Evolutionary conservation across 2,888 invertebrate genomes (phyloP).

Genomic region (Lycocerus yunnanus): DNA sequence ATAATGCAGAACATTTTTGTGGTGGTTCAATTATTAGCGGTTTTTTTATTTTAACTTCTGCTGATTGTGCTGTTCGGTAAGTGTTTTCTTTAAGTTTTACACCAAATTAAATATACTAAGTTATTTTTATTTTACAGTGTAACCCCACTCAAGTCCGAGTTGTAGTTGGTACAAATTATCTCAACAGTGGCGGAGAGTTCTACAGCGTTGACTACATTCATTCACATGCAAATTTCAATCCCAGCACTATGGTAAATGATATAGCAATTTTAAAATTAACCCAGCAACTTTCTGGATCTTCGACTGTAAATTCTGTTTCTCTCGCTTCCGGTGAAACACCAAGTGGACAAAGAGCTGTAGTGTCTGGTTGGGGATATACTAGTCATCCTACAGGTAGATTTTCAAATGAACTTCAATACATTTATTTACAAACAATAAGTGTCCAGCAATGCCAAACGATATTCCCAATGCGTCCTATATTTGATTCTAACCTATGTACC

Average conservation of each 20-base stretch:
- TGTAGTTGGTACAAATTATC: conserved; percentile 58
- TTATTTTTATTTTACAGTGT: not conserved
- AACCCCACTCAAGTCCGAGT: conserved; percentile 38
- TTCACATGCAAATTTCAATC: conserved; percentile 55
- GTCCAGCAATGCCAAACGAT: conserved; percentile 56
- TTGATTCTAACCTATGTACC: conserved; percentile 62
- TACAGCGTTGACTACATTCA: conserved; percentile 52
- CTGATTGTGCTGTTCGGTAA: conserved; percentile 58
- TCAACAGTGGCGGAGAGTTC: conserved; percentile 53
- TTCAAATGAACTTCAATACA: conserved; percentile 62
- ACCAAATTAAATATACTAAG: not conserved
- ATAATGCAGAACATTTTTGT: conserved; percentile 53
- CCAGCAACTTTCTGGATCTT: not conserved
- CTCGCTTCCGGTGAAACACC: not conserved
- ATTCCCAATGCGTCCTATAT: conserved; percentile 47
- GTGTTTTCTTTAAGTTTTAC: not conserved
- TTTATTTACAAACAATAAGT: conserved; percentile 57
- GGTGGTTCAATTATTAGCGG: conserved; percentile 57
- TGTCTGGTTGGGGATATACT: conserved; percentile 37
- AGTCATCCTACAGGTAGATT: conserved; percentile 59
- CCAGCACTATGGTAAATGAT: conserved; percentile 34
- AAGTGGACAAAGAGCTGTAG: conserved; percentile 2
- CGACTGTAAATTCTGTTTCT: not conserved
- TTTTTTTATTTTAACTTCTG: conserved; percentile 56
- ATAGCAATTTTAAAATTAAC: conserved; percentile 29